Conservation (phyloP, 2,797 vertebrate genomes). For the Phaenicophaeus curvirostris region DNA sequence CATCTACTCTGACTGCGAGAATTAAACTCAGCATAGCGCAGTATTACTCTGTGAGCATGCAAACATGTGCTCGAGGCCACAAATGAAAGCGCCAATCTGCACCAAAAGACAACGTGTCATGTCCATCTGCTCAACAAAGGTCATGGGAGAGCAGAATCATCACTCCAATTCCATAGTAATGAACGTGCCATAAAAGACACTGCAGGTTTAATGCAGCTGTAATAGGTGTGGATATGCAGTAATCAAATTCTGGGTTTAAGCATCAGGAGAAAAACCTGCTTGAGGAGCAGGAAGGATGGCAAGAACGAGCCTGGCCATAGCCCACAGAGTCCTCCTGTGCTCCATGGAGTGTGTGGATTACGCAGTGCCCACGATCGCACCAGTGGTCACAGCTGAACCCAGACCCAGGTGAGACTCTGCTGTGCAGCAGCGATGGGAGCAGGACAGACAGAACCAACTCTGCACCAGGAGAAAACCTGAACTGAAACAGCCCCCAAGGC, state of each 20-base stretch:
- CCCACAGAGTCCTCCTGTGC: not conserved
- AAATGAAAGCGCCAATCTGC: not conserved
- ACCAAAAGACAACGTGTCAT: not conserved
- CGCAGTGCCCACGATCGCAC: rapidly evolving
- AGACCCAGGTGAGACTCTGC: not conserved
- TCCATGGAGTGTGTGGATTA: not conserved
- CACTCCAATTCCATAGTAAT: rapidly evolving
- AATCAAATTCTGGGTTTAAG: not conserved
- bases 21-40: not conserved
- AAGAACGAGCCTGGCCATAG: not conserved
- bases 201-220: rapidly evolving
- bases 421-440: rapidly evolving
- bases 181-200: rapidly evolving
- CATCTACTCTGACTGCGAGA: not conserved
- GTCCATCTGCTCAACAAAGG: not conserved
- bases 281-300: not conserved
- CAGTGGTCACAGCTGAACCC: not conserved
- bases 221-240: rapidly evolving
- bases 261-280: not conserved
- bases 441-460: not conserved
- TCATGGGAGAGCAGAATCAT: not conserved
- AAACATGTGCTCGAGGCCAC: not conserved
- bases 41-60: rapidly evolving
- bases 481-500: not conserved
- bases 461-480: not conserved